Percentiles rank a stretch among this genome's conserved stretches.
phyloP scores from a whole-genome alignment of 2,113 vertebrate species.

The Xyrauchen texanus region DNA sequence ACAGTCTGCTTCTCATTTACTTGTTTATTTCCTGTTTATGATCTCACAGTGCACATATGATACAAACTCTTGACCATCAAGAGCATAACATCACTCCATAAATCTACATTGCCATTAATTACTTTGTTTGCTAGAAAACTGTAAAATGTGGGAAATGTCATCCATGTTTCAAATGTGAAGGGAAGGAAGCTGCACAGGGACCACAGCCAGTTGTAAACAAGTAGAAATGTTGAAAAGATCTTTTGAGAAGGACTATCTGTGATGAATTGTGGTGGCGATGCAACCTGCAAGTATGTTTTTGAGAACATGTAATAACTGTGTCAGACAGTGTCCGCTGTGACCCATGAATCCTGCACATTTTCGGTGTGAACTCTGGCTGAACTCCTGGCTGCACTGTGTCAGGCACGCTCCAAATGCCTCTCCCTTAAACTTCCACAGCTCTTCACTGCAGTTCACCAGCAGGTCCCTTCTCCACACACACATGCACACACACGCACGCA shows the following conservation, averaged over 20 bases:
- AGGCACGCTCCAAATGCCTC: constrained; percentile 55
- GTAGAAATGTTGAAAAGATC: not conserved
- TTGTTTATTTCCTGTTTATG: constrained; percentile 62
- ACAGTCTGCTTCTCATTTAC: constrained; percentile 61
- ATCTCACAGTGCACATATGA: constrained; percentile 15
- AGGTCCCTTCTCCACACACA: constrained; percentile 62
- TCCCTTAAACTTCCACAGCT: constrained; percentile 67
- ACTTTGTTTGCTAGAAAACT: constrained; percentile 13
- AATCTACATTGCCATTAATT: not conserved
- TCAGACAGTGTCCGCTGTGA: constrained; percentile 49
- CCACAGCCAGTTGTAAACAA: not conserved
- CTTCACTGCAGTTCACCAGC: constrained; percentile 65
- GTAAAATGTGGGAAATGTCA: not conserved
- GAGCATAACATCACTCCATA: constrained; percentile 22
- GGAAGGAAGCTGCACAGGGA: constrained; percentile 22
- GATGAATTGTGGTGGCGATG: not conserved
- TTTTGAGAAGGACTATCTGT: too few relatives aligned
- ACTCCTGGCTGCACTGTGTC: constrained; percentile 65
- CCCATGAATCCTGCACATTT: constrained; percentile 58
- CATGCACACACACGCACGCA: not conserved
- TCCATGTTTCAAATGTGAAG: not conserved
- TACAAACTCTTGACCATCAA: constrained; percentile 14
- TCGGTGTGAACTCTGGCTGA: constrained; percentile 80
- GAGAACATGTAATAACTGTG: constrained; percentile 26
- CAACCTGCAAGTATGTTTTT: constrained; percentile 32